Conservation (phyloP, 2,888 invertebrate genomes). For the Molanna angustata region DNA sequence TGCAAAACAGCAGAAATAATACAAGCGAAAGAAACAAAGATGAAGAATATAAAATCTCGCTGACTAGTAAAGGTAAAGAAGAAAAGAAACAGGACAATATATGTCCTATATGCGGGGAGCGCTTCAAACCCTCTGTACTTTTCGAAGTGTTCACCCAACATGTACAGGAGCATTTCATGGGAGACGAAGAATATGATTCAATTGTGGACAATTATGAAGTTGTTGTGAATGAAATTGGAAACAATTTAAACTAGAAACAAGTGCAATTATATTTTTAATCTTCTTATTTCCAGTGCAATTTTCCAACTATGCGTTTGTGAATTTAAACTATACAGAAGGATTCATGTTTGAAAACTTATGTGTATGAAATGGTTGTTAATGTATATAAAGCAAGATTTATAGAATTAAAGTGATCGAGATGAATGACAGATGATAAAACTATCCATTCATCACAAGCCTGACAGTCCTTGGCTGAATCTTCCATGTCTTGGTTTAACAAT, state of each 20-base stretch:
- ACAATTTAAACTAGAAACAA: constrained; percentile 34
- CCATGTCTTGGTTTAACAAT: no score
- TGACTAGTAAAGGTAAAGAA: neutral
- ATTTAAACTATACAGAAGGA: no score
- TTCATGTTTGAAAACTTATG: no score
- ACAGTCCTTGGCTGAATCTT: no score
- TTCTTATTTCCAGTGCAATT: no score
- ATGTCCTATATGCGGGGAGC: constrained; percentile 73
- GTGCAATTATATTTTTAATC: no score
- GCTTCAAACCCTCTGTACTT: constrained; percentile 55
- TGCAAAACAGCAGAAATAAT: constrained; percentile 2
- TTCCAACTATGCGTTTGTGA: no score
- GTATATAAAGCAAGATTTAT: no score
- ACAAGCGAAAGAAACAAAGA: constrained; percentile 25
- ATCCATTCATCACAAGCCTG: no score
- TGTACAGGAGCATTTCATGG: constrained; percentile 73
- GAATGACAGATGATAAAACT: no score
- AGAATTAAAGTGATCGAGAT: no score
- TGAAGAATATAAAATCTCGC: constrained; percentile 28
- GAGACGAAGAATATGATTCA: constrained; percentile 55
- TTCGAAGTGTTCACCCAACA: constrained; percentile 71
- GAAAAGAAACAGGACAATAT: constrained; percentile 50
- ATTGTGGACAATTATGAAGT: constrained; percentile 55
- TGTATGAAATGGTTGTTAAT: no score
- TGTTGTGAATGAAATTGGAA: constrained; percentile 43